Evolutionary conservation across 2,113 vertebrate species (phyloP).

Genomic region (Eurypyga helias): DNA sequence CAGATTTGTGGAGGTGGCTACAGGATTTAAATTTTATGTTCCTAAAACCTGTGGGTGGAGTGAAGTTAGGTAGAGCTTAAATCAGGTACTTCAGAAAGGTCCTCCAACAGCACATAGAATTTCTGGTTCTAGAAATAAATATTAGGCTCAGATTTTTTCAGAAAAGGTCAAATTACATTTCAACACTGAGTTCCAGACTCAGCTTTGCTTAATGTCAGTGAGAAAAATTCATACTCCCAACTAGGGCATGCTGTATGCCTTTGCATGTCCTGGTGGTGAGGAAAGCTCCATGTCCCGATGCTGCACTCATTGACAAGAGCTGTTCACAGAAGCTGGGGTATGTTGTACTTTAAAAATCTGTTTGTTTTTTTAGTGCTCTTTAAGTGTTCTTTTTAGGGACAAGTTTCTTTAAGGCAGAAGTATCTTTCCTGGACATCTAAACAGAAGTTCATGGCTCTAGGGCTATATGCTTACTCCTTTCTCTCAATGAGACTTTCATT

Average conservation of each 20-base stretch:
- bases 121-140: neutral
- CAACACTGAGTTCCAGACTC: neutral
- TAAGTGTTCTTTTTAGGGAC: neutral
- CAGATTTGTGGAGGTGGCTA: neutral
- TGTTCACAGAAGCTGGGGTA: neutral
- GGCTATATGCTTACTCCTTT: neutral
- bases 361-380: neutral
- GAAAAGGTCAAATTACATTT: neutral
- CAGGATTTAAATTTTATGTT: neutral
- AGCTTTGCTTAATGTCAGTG: neutral
- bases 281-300: neutral
- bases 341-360: neutral
- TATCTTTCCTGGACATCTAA: neutral
- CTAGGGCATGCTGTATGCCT: neutral
- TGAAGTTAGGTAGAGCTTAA: neutral
- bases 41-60: neutral
- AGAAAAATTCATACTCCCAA: neutral
- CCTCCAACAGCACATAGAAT: neutral
- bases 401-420: neutral
- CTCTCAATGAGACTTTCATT: neutral
- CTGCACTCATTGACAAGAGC: neutral
- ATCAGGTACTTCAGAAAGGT: neutral
- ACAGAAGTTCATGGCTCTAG: neutral
- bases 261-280: neutral
- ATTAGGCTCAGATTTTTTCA: neutral